Evolutionary conservation across 2,888 invertebrate genomes (phyloP).

Genomic region (Dicranocentrus wangi): DNA sequence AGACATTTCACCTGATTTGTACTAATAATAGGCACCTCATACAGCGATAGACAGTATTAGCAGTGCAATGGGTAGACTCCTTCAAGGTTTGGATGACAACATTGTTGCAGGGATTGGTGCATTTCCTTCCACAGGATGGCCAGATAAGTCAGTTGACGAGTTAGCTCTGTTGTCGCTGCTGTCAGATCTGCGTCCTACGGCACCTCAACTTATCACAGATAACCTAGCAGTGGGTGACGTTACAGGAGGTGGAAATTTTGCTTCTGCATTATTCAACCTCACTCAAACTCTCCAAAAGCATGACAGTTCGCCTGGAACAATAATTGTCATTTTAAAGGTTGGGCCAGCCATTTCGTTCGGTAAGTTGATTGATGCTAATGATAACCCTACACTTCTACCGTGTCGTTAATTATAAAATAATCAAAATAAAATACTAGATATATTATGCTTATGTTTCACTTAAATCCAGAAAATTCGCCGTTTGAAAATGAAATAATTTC

Average conservation of each 20-base stretch:
- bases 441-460: too few species aligned
- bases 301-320: background rate
- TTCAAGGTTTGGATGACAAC: background rate
- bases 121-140: background rate
- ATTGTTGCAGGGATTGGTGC: background rate
- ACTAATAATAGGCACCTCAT: conserved; percentile 8
- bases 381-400: background rate
- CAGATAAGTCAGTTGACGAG: background rate
- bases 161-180: background rate
- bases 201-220: too few species aligned
- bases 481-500: background rate
- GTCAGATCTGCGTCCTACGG: background rate
- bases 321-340: background rate
- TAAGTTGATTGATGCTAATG: background rate
- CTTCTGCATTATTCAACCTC: background rate
- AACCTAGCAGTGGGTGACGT: background rate
- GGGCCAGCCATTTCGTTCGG: background rate
- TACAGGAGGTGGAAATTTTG: background rate
- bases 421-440: background rate
- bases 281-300: background rate
- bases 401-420: background rate
- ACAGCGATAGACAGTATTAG: background rate
- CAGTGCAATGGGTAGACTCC: background rate
- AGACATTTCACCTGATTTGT: background rate
- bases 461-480: background rate